Evolutionary conservation across 2,797 vertebrate genomes (phyloP).

Genomic region (Erethizon dorsatum): DNA sequence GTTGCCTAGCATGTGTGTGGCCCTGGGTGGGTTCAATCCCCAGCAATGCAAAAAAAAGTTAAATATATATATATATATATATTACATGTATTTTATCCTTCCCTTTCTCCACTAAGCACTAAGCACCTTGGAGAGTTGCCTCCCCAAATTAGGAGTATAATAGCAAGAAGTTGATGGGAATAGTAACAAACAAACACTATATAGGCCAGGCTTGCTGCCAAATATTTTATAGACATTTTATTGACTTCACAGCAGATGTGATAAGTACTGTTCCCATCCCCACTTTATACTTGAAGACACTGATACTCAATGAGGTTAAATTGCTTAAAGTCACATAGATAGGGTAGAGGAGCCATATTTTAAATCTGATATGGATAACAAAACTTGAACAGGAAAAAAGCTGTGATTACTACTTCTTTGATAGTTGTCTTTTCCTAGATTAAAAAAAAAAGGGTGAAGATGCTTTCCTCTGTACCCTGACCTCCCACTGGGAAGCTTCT

Average conservation of each 20-base stretch:
- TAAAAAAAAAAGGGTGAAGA: not conserved
- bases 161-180: not conserved
- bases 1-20: not conserved
- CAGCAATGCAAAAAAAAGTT: not conserved
- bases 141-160: not conserved
- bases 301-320: not conserved
- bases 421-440: not conserved
- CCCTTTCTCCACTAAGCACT: not conserved
- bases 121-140: not conserved
- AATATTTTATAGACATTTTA: not conserved
- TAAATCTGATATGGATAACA: conserved; percentile 9
- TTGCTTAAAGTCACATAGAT: not conserved
- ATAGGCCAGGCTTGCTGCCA: not conserved
- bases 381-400: not conserved
- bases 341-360: conserved; percentile 8
- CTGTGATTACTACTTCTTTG: not conserved
- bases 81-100: not conserved
- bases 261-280: not conserved
- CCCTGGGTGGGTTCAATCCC: too few relatives aligned
- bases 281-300: conserved; percentile 42
- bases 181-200: not conserved
- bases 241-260: not conserved
- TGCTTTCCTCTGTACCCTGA: not conserved
- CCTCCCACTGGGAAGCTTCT: not conserved
- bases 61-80: not conserved